Evolutionary conservation across 2,113 vertebrate genomes (phyloP).

Genomic region (Dromiciops gliroides): DNA sequence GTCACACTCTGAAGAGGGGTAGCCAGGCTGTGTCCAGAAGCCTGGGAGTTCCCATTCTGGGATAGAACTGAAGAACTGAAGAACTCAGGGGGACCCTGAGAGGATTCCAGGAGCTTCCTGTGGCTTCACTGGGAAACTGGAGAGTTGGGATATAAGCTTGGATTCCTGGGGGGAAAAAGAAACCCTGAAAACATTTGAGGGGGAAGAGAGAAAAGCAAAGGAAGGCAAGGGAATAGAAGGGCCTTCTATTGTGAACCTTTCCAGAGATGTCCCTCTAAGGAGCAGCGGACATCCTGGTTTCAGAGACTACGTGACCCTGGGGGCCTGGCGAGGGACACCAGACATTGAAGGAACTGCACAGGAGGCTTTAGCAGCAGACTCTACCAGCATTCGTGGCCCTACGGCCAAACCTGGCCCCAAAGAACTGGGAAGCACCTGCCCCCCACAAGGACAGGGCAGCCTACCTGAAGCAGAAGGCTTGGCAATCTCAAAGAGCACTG

Average conservation of each 20-base stretch:
- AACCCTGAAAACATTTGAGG: not conserved
- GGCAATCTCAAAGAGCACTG: slow-evolving; percentile 97
- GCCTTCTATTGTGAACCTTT: not conserved
- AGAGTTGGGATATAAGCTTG: slow-evolving; percentile 47
- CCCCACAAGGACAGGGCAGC: not conserved
- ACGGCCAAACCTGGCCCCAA: not conserved
- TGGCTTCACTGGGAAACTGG: slow-evolving; percentile 25
- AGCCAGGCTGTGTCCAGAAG: not conserved
- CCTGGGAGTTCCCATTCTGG: not conserved
- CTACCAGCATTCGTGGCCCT: not conserved
- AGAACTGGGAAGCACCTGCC: not conserved
- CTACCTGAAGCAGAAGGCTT: slow-evolving; percentile 94
- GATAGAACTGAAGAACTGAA: slow-evolving; percentile 53
- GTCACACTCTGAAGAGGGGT: not conserved
- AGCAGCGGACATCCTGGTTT: slow-evolving; percentile 23
- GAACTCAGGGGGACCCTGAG: not conserved
- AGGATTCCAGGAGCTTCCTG: not conserved
- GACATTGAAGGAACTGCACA: not conserved
- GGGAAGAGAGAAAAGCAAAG: not conserved
- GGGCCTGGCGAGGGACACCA: not conserved
- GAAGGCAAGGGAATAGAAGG: not conserved
- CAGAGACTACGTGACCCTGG: not conserved
- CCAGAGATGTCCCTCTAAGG: not conserved
- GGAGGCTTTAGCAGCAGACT: not conserved
- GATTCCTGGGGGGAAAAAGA: not conserved